Percentiles rank a stretch among this genome's conserved stretches.
phyloP scores from a whole-genome alignment of 2,113 vertebrate species.

The Anthoscopus minutus region DNA sequence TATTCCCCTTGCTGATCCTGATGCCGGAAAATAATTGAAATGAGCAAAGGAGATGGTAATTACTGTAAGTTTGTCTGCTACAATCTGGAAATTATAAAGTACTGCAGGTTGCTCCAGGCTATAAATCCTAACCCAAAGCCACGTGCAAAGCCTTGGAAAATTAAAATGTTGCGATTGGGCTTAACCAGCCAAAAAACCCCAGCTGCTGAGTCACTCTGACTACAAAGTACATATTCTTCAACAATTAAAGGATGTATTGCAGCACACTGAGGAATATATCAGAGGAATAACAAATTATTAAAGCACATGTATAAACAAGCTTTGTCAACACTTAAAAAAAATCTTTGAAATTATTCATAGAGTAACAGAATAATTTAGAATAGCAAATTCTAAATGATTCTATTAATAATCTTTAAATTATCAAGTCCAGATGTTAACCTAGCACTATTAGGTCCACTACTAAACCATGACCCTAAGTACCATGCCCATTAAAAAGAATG shows the following conservation, averaged over 20 bases:
- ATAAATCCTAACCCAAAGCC: conserved; percentile 6
- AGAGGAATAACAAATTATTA: background rate
- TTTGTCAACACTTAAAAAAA: background rate
- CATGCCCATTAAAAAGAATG: background rate
- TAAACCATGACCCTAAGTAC: background rate
- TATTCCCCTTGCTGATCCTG: background rate
- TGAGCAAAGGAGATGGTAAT: background rate
- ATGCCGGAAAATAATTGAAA: background rate
- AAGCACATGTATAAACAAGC: background rate
- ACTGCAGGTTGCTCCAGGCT: background rate
- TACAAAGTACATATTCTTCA: background rate
- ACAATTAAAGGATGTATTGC: background rate
- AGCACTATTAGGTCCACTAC: background rate
- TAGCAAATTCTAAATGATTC: background rate
- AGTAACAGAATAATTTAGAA: background rate
- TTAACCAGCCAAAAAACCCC: background rate
- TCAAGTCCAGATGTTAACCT: background rate
- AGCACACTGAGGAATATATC: background rate
- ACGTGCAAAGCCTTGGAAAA: conserved; percentile 22
- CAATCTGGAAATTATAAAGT: conserved; percentile 2
- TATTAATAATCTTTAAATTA: background rate
- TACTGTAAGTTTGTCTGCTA: background rate
- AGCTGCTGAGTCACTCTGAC: background rate
- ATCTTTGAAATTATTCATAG: background rate
- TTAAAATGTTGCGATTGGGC: background rate